Conservation (phyloP, 2,888 invertebrate genomes). For the Euclidia mi region DNA sequence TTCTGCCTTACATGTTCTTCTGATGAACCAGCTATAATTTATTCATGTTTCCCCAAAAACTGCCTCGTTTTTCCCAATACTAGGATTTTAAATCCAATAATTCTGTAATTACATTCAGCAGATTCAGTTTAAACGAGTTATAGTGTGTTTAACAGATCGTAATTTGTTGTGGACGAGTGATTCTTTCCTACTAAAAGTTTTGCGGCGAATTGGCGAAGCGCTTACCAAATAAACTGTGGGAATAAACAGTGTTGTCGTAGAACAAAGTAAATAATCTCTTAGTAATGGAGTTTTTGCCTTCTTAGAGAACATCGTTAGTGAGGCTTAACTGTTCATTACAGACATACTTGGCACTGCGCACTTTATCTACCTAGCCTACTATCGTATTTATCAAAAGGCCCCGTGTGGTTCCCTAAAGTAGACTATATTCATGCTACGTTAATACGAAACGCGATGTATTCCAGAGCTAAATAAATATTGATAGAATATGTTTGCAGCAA, state of each 20-base stretch:
- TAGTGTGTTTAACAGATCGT: slow-evolving; percentile 6
- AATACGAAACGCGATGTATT: too few relatives aligned
- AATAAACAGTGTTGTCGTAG: slow-evolving; percentile 51
- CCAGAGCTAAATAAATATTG: too few relatives aligned
- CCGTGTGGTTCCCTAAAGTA: too few relatives aligned
- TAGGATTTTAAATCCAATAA: too few relatives aligned
- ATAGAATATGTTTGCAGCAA: too few relatives aligned
- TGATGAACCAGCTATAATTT: too few relatives aligned
- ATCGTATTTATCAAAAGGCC: too few relatives aligned
- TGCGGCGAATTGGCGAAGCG: slow-evolving; percentile 44
- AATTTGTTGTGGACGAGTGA: slow-evolving; percentile 22
- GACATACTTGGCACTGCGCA: slow-evolving; percentile 10
- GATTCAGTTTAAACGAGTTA: neutral
- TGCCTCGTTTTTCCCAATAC: too few relatives aligned
- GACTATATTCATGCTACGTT: too few relatives aligned
- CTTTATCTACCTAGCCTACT: slow-evolving; percentile 7
- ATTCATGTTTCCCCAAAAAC: too few relatives aligned
- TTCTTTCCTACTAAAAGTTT: slow-evolving; percentile 48
- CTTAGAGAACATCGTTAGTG: slow-evolving; percentile 51
- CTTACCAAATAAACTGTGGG: slow-evolving; percentile 48
- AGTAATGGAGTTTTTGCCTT: slow-evolving; percentile 54
- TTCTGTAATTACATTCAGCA: too few relatives aligned
- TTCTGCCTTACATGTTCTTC: too few relatives aligned
- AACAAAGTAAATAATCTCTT: slow-evolving; percentile 57
- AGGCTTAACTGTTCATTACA: slow-evolving; percentile 48